phyloP scores from a whole-genome alignment of 2,113 vertebrate species.

The Sinocyclocheilus rhinocerous region DNA sequence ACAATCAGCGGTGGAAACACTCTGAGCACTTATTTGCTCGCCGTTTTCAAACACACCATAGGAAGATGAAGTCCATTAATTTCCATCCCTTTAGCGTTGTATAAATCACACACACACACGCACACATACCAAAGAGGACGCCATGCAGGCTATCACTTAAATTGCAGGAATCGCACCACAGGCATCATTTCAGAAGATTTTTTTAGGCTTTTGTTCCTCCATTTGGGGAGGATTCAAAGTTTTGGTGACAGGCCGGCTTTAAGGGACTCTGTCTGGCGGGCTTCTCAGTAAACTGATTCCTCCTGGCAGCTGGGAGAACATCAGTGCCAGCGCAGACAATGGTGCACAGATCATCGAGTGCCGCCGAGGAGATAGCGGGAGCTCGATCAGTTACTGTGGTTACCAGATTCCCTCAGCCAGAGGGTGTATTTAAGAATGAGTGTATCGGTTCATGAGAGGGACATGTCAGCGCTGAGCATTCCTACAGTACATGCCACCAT shows the following conservation, averaged over 20 bases:
- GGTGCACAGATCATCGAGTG: slow-evolving; percentile 41
- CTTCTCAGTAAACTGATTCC: slow-evolving; percentile 32
- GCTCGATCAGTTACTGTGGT: slow-evolving; percentile 57
- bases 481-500: background rate
- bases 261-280: slow-evolving; percentile 37
- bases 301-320: slow-evolving; percentile 41
- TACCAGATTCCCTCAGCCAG: slow-evolving; percentile 42
- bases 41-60: background rate
- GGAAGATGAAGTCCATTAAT: slow-evolving; percentile 18
- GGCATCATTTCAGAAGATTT: background rate
- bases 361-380: slow-evolving; percentile 34
- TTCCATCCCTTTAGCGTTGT: background rate
- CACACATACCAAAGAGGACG: background rate
- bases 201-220: slow-evolving; percentile 16
- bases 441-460: slow-evolving; percentile 36
- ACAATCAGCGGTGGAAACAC: background rate
- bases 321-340: slow-evolving; percentile 29
- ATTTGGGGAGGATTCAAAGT: slow-evolving; percentile 32
- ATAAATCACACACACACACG: background rate
- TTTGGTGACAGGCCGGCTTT: slow-evolving; percentile 21
- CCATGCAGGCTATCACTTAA: background rate
- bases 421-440: slow-evolving; percentile 27
- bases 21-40: background rate
- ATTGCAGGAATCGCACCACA: background rate
- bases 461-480: slow-evolving; percentile 26